Evolutionary conservation across 2,797 vertebrate genomes (phyloP).

Genomic region (Schizopygopsis pylzovi): DNA sequence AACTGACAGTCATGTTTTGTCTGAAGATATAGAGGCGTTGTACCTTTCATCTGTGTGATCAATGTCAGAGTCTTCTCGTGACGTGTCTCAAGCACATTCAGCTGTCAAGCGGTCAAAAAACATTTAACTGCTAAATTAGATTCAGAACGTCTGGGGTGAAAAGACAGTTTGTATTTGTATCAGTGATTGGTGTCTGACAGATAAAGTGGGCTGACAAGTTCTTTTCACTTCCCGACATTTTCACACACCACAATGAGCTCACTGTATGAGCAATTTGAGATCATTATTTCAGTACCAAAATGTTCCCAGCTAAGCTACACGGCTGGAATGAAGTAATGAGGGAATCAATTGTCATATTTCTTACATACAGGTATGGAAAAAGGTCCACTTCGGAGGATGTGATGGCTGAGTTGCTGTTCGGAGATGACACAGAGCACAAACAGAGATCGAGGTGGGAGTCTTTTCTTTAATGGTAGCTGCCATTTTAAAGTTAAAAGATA

Average conservation of each 20-base stretch:
- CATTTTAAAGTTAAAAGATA: not conserved
- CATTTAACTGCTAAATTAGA: slow-evolving; percentile 26
- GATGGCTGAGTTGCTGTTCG: slow-evolving; percentile 79
- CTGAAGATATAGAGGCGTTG: not conserved
- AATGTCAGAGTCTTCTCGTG: slow-evolving; percentile 5
- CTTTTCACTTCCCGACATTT: slow-evolving; percentile 43
- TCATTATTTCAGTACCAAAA: slow-evolving; percentile 28
- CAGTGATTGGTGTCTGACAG: slow-evolving; percentile 37
- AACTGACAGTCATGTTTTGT: not conserved
- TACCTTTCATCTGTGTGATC: slow-evolving; percentile 4
- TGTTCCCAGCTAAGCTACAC: slow-evolving; percentile 24
- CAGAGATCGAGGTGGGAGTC: slow-evolving; percentile 79
- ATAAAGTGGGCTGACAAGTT: slow-evolving; percentile 38
- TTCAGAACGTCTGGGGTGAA: slow-evolving; percentile 5
- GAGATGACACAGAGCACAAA: slow-evolving; percentile 75
- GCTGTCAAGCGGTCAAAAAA: slow-evolving; percentile 16
- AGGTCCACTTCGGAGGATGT: slow-evolving; percentile 79
- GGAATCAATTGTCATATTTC: slow-evolving; percentile 33
- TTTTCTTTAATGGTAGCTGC: not conserved
- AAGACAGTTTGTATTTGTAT: slow-evolving; percentile 27
- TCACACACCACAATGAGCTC: slow-evolving; percentile 28
- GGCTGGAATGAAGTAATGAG: slow-evolving; percentile 31
- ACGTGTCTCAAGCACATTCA: slow-evolving; percentile 19
- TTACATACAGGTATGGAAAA: slow-evolving; percentile 82
- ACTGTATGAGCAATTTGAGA: slow-evolving; percentile 38